Base-by-base conservation (phyloP, 30 jellyfish, hydroid and myxozoan species). In the Hydra vulgaris region DNA sequence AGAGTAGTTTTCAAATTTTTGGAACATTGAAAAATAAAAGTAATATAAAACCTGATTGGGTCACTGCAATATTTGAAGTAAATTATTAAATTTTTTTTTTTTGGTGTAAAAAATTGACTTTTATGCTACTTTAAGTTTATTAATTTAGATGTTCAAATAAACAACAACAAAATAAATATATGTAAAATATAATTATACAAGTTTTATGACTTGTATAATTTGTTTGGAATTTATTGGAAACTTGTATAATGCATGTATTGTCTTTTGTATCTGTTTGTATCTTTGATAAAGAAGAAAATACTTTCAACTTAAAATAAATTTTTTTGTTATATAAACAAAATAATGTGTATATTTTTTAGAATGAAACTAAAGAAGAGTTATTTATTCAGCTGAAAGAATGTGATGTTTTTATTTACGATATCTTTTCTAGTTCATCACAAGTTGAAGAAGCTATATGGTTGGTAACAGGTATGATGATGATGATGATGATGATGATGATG, bases 381-480 rank as follows among this genome's bases (percentile, higher is more conserved):
- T 71, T 91, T 27, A 61, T 77, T 26, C 73, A 80, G 22, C 74
- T 91, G 54, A 70, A 69, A 80, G 81, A 25, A 22, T 86, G 96
- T 83, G 96, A 91, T 80, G 26, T 91, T 67, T 81, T 91, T 16
- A 70, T 91, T 15, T 91, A 86, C 80, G 97, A 91, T 84, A 91
- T 91, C 69, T 68, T 85, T 68, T 79, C 97, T 19, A 87, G 80
- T 25, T 90, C 95, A 17, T 21, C 76, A 40, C 97, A 91, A 83
- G 97, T 91, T 17, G 96, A 91, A 56, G 97, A 91, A 67, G 97
- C 97, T 27, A 86, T 95, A 15, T 91, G 97, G 97, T 95, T 76
- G 61, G 95, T 79, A 12, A 86, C 97, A 53, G 97, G 97, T 90
- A 71, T 15, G 89, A 15, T 12, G 53, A 26, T 54, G 76, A 69